Evolutionary conservation across 2,888 invertebrate genomes (phyloP).

Genomic region (Cerceris ruficornis): DNA sequence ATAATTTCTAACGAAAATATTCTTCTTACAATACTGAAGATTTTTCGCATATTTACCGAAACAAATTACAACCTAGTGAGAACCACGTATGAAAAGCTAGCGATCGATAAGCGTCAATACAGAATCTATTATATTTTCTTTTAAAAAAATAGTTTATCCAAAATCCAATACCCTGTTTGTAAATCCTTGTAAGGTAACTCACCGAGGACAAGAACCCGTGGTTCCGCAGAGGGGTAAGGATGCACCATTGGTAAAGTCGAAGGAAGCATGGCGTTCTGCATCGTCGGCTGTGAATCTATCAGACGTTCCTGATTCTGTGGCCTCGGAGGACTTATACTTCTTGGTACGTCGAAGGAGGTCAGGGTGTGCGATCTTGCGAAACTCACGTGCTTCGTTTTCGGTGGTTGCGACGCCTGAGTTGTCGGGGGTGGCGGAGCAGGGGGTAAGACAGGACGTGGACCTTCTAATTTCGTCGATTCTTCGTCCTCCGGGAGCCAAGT

Average conservation of each 20-base stretch:
- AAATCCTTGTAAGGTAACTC: conserved; percentile 42
- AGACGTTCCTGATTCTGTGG: conserved; percentile 82
- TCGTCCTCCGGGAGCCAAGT: conserved; percentile 92
- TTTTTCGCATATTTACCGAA: no score
- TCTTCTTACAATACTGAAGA: no score
- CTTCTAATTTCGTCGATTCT: conserved; percentile 88
- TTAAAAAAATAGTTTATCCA: no score
- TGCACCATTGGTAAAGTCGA: conserved; percentile 68
- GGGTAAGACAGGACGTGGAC: conserved; percentile 83
- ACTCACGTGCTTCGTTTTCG: conserved; percentile 94
- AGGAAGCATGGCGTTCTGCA: conserved; percentile 71
- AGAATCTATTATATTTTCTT: no score
- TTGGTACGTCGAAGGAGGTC: conserved; percentile 89
- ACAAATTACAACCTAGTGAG: no score
- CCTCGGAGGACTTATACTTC: conserved; percentile 82
- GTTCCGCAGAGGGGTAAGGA: conserved; percentile 74
- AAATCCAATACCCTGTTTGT: no score
- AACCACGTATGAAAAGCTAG: no score
- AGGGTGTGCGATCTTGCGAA: conserved; percentile 94
- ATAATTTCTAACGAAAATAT: no score
- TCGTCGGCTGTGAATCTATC: conserved; percentile 79
- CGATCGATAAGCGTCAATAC: no score
- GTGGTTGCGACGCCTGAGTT: conserved; percentile 84
- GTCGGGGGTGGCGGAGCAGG: conserved; percentile 83
- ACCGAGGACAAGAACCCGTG: conserved; percentile 81